Evolutionary conservation across 2,888 invertebrate species (phyloP), one percentile per base, ranked within the genome.

Genomic region (Drosophila vallismaia): DNA sequence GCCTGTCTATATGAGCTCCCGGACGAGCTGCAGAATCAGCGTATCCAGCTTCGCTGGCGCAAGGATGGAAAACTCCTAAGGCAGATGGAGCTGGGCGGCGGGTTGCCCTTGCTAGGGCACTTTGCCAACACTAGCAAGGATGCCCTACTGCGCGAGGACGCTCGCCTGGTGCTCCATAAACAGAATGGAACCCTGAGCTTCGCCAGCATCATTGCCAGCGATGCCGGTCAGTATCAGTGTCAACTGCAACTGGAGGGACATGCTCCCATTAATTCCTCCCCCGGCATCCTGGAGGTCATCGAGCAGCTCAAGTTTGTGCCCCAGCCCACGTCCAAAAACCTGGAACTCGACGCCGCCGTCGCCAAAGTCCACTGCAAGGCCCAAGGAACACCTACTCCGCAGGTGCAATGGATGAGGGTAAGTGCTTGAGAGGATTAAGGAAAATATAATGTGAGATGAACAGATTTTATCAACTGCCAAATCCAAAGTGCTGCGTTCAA

Each of bases 311-410:
- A 96, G 91, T 98, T 98, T 91, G 94, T 94, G 44, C 97, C 97
- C 0, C 92, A 91, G 59, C 98, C 97, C 0, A 95, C 96, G 50
- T 96, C 95, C 89, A 96, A 96, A 89, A 96, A 96, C 81, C 92
- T 98, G 60, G 97, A 97, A 89, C 92, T 98, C 53, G 95, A 96
- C 63, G 94, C 95, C 58, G 94, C 95, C 12, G 93, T 95, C 0
- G 95, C 95, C 1, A 97, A 96, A 92, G 94, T 98, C 58, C 96
- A 97, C 82, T 98, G 98, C 92, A 97, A 96, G 89, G 98, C 97
- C 0, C 96, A 97, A 83, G 98, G 97, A 0, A 94, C 92, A 5
- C 92, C 92, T 59, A 76, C 86, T 29, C 92, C 92, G 9, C 90
- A 92, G 68, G 92, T 93, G 14, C 92, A 91, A 76, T 93, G 93